Evolutionary conservation across 1,140 invertebrate genomes (phyloP).

Genomic region (Pseudachorutes palmiensis): DNA sequence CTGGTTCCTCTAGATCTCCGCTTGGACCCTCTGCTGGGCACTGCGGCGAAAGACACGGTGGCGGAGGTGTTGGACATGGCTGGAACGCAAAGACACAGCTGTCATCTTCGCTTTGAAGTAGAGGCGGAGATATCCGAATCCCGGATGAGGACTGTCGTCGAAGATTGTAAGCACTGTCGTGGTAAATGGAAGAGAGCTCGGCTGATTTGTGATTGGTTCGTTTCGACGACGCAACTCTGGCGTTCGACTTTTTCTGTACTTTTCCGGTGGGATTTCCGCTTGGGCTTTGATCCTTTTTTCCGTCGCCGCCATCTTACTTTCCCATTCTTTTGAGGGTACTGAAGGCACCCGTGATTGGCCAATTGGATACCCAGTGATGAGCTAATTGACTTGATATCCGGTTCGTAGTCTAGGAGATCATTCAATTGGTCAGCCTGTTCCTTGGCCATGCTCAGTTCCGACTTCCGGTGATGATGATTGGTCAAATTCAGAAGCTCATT

Average conservation of each 20-base stretch:
- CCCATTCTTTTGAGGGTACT: background rate
- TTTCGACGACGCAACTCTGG: too few species aligned
- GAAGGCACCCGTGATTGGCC: background rate
- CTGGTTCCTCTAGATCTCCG: too few species aligned
- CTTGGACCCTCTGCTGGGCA: too few species aligned
- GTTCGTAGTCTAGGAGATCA: conserved; percentile 6
- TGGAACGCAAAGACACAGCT: too few species aligned
- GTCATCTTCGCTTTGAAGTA: too few species aligned
- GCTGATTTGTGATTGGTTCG: too few species aligned
- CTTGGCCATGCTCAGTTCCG: background rate
- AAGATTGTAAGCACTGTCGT: too few species aligned
- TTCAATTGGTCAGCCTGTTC: background rate
- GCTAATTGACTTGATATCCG: background rate
- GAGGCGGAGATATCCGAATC: too few species aligned
- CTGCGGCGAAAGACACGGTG: conserved; percentile 13
- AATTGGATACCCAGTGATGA: background rate
- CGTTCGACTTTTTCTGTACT: too few species aligned
- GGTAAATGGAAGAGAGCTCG: too few species aligned
- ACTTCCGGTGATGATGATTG: background rate
- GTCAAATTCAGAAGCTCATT: conserved; percentile 27
- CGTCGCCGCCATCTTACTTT: background rate
- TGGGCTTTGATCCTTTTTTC: background rate
- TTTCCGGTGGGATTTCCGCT: too few species aligned
- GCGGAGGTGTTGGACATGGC: conserved; percentile 13
- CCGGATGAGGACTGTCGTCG: too few species aligned